Percentiles rank a stretch among this genome's conserved stretches.
Conservation (phyloP, 2,113 vertebrate genomes). For the Gyps fulvus region DNA sequence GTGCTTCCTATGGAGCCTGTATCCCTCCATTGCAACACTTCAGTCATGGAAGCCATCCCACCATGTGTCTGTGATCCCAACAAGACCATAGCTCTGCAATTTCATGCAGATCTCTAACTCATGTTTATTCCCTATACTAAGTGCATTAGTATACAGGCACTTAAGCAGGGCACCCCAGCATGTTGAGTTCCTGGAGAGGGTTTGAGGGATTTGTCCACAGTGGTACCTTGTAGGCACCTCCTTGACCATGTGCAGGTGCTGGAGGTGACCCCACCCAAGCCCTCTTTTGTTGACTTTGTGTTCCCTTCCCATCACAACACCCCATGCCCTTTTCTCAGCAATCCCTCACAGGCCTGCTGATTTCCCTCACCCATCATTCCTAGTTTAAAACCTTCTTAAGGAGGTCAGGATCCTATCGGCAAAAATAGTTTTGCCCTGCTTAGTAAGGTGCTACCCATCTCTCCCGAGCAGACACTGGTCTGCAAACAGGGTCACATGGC, state of each 20-base stretch:
- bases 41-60: background rate
- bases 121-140: background rate
- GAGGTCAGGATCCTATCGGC: background rate
- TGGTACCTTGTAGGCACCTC: background rate
- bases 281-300: background rate
- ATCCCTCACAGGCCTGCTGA: background rate
- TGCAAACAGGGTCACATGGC: background rate
- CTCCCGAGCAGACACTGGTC: background rate
- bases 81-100: background rate
- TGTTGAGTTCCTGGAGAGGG: background rate
- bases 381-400: background rate
- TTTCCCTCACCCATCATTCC: background rate
- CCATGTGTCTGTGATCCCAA: background rate
- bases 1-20: background rate
- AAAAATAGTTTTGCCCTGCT: background rate
- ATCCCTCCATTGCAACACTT: background rate
- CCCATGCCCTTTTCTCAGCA: background rate
- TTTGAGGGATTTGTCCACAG: background rate
- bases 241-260: background rate
- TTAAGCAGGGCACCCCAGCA: background rate
- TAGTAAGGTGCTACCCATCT: background rate
- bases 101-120: background rate
- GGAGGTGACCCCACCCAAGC: background rate
- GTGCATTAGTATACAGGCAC: too few relatives aligned
- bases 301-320: background rate